Conservation (phyloP, 2,113 vertebrate species). For the Mohoua ochrocephala region DNA sequence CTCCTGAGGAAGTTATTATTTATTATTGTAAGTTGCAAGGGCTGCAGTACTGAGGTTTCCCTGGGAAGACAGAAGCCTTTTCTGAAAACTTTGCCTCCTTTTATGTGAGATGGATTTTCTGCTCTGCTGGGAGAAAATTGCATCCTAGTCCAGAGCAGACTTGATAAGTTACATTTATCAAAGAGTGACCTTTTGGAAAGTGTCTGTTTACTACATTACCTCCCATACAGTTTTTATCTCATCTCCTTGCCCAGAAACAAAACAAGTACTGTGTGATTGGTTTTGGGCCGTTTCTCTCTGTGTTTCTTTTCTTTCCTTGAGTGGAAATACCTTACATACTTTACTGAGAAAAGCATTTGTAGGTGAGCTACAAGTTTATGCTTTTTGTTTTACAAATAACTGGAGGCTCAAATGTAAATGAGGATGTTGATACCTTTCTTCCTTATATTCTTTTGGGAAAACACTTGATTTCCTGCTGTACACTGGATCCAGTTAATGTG, state of each 20-base stretch:
- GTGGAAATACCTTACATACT: neutral
- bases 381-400: neutral
- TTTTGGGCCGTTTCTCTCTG: neutral
- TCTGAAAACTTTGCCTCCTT: neutral
- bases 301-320: neutral
- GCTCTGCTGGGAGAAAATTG: neutral
- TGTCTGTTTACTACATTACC: neutral
- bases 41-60: neutral
- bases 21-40: neutral
- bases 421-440: neutral
- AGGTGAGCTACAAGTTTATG: neutral
- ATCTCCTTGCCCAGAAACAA: neutral
- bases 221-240: neutral
- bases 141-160: neutral
- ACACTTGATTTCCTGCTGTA: neutral
- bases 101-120: neutral
- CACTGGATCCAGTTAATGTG: neutral
- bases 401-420: neutral
- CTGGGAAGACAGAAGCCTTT: neutral
- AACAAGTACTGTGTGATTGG: neutral
- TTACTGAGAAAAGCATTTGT: neutral
- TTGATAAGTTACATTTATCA: neutral
- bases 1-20: neutral
- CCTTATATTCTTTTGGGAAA: neutral
- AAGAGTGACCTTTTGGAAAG: neutral